A percentile compares a stretch with the other conserved stretches of the same genome.
Conservation (phyloP, 2,113 vertebrate genomes). For the Ariopsis seemanni region DNA sequence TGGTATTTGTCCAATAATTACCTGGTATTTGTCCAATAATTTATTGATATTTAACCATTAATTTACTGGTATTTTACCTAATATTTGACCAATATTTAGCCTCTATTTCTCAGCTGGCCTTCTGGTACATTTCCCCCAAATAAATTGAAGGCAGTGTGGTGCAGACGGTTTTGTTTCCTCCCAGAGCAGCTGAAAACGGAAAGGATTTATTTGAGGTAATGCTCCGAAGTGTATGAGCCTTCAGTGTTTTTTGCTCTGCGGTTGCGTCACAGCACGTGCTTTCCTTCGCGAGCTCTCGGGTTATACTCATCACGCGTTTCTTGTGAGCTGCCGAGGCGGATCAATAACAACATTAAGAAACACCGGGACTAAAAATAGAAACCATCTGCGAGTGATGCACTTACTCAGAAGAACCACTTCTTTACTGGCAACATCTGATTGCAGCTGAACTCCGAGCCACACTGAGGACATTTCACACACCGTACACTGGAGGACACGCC, state of each 20-base stretch:
- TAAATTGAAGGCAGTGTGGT: neutral
- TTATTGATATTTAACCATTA: neutral
- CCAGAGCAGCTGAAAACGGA: too few relatives aligned
- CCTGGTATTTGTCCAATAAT: neutral
- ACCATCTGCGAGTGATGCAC: neutral
- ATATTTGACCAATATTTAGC: neutral
- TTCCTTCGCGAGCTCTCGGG: neutral
- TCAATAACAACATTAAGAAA: neutral
- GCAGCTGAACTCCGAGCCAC: neutral
- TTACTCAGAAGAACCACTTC: neutral
- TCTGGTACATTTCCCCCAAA: neutral
- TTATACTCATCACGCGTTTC: neutral
- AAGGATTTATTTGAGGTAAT: neutral
- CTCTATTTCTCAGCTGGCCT: neutral
- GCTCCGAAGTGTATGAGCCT: neutral
- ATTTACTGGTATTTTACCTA: too few relatives aligned
- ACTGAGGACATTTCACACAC: neutral
- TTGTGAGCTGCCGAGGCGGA: neutral
- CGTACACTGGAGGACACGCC: neutral
- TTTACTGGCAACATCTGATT: neutral
- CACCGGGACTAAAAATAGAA: neutral
- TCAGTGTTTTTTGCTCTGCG: neutral
- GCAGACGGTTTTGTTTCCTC: neutral
- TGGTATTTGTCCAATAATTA: neutral
- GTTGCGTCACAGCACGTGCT: neutral